Evolutionary conservation across 2,797 vertebrate genomes (phyloP), one percentile per base, ranked within the genome.

Genomic region (Miichthys miiuy): DNA sequence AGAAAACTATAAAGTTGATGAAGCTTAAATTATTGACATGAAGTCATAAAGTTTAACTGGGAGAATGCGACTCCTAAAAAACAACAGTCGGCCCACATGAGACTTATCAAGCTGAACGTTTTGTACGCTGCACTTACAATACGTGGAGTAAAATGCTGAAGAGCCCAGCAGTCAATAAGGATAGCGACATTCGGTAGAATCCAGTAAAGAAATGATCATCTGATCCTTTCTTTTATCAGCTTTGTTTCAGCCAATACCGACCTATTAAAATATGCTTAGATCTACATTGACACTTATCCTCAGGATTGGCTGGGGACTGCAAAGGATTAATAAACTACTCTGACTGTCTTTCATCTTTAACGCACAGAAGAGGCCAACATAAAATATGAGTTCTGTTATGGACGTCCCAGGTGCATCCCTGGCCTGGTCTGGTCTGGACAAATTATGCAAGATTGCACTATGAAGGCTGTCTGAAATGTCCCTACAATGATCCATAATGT

Each of bases 351-450:
- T 50, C 34, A 60, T 30, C 23, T 66, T 71, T 9, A 63, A 27
- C 21, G 23, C 16, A n/a, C 10, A 66, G 46, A 2, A 46, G 57
- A 68, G 12, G 54, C 20, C 60, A 60, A 27, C 46, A 54, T 42
- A 9, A 51, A 25, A 34, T 50, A 68, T 13, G 30, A 46, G 1
- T 70, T 62, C 13, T 69, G 48, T 60, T 58, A 55, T 18, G 2
- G 38, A 64, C 47, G 56, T 64, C 14, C 57, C 50, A 52, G 18
- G 51, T 75, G 38, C 27, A 73, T 23, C 16, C 34, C 7, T 34
- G 34, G 34, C 34, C 34, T 34, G 34, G 34, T 6, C 34, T 34
- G 7, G 34, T 34, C 34, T 34, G 34, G 34, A 34, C 34, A 34
- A 34, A 38, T 9, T 38, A 38, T 38, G 14, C n/a, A 41, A 16